These are phyloP conservation scores for Lethenteron reissneri DNA, from an alignment of 2,113 vertebrate species.

Conservation along the genomic window DNA sequence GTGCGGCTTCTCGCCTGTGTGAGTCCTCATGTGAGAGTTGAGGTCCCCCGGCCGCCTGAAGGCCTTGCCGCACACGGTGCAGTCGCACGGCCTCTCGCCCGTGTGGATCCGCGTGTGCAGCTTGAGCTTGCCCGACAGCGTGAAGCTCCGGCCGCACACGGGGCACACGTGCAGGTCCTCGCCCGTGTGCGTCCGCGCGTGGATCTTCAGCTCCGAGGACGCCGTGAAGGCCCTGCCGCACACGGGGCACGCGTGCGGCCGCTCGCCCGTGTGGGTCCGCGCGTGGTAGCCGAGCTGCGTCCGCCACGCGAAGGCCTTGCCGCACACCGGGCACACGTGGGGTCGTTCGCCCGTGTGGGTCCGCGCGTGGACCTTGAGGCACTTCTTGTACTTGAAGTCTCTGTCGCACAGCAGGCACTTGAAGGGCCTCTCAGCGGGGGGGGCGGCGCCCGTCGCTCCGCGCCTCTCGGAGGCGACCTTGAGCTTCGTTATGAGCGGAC, in stretches of 20 bases:
- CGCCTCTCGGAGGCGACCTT: too few species aligned
- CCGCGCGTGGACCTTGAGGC: constrained; percentile 33
- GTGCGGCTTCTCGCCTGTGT: background rate
- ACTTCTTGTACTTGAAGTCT: background rate
- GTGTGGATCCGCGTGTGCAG: background rate
- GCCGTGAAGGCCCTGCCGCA: constrained; percentile 59
- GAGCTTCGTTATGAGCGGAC: too few species aligned
- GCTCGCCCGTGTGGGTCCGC: constrained; percentile 54
- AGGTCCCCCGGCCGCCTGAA: background rate
- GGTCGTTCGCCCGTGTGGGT: constrained; percentile 28
- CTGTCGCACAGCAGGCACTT: background rate
- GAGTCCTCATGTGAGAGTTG: constrained; percentile 3
- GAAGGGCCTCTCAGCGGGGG: background rate
- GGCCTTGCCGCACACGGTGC: background rate
- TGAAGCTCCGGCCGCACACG: constrained; percentile 22
- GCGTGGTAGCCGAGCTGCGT: constrained; percentile 67
- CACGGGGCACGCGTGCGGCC: constrained; percentile 38
- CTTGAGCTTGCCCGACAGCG: background rate
- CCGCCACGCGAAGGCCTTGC: constrained; percentile 55
- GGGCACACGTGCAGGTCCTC: constrained; percentile 38
- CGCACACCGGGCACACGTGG: constrained; percentile 41
- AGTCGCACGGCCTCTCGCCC: background rate
- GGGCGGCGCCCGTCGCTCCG: background rate
- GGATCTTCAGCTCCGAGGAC: constrained; percentile 49
- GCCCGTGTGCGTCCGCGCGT: constrained; percentile 48